Evolutionary conservation across 2,113 vertebrate species (phyloP).

Genomic region (Triplophysa dalaica): DNA sequence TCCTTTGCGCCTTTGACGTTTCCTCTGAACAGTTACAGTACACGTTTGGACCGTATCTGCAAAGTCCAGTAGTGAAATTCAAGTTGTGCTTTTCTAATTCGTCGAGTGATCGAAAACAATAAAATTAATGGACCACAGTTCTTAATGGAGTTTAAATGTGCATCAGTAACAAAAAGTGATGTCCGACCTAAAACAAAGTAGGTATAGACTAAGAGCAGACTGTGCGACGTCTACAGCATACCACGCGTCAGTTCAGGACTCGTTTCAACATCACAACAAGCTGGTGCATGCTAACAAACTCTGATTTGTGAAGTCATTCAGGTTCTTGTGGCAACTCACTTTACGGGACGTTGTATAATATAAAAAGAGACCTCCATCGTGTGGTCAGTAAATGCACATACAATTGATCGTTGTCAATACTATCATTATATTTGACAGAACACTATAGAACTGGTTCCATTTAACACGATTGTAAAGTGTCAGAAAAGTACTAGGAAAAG

Average conservation of each 20-base stretch:
- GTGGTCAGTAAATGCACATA: slow-evolving; percentile 20
- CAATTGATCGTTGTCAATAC: background rate
- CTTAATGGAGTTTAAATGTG: background rate
- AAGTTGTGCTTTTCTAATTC: slow-evolving; percentile 20
- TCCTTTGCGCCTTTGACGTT: background rate
- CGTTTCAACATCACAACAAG: background rate
- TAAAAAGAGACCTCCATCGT: slow-evolving; percentile 19
- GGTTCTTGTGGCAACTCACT: background rate
- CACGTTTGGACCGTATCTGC: no score
- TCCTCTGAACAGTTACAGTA: background rate
- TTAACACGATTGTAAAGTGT: no score
- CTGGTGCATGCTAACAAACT: background rate
- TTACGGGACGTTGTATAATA: background rate
- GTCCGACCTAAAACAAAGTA: background rate
- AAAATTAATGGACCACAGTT: background rate
- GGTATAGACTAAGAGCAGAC: background rate
- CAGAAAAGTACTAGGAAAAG: no score
- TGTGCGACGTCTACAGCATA: background rate
- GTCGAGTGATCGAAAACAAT: slow-evolving; percentile 4
- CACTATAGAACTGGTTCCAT: no score
- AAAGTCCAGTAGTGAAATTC: background rate
- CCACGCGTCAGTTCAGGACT: background rate
- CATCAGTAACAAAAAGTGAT: background rate
- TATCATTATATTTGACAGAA: no score
- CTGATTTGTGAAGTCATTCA: background rate